phyloP scores from a whole-genome alignment of 2,113 vertebrate species.

The Amazona vittata region DNA sequence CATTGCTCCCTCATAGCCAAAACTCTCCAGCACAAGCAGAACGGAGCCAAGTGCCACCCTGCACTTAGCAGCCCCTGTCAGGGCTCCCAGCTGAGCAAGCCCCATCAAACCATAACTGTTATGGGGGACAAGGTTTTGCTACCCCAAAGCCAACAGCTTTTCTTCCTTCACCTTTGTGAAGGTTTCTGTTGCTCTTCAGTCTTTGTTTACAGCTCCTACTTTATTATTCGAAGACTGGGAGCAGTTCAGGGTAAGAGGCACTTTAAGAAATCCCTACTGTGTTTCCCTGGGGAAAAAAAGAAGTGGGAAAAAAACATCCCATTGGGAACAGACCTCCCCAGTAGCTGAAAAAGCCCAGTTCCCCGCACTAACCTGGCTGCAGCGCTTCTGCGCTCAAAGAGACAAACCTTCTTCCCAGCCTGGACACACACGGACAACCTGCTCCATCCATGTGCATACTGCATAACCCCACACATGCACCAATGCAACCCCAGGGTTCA shows the following conservation, averaged over 20 bases:
- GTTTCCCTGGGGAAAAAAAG: not conserved
- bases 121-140: not conserved
- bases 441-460: not conserved
- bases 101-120: not conserved
- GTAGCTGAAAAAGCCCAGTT: not conserved
- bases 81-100: not conserved
- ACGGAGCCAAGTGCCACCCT: not conserved
- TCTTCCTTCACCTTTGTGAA: not conserved
- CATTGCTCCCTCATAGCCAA: not conserved
- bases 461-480: not conserved
- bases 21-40: not conserved
- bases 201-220: not conserved
- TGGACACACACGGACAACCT: accelerated
- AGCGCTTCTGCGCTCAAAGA: not conserved
- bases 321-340: not conserved
- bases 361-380: not conserved
- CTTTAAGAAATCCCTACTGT: not conserved
- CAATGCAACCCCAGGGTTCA: not conserved
- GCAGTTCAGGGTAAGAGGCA: not conserved
- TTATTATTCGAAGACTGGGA: not conserved
- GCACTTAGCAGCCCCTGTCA: not conserved
- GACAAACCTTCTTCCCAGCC: not conserved
- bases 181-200: not conserved
- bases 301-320: not conserved
- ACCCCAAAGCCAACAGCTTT: not conserved